Percentiles rank a stretch among this genome's conserved stretches.
Evolutionary conservation across 2,888 invertebrate genomes (phyloP).

Genomic region (Eurytoma californica): DNA sequence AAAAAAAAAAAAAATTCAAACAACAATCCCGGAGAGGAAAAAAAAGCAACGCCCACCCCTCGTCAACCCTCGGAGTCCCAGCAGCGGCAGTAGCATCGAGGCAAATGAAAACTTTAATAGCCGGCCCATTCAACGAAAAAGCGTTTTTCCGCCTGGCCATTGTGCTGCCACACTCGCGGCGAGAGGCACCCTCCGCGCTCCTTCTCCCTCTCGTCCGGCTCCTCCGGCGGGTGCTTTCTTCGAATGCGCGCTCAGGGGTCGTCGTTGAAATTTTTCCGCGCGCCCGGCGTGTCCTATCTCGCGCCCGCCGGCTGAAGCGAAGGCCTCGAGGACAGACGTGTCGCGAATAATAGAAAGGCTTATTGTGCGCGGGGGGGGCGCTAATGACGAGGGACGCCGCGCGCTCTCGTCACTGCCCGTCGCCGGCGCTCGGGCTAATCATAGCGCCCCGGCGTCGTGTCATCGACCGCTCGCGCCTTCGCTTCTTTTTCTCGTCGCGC

Average conservation of each 20-base stretch:
- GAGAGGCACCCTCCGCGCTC: not conserved
- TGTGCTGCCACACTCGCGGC: conserved; percentile 27
- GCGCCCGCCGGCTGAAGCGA: conserved; percentile 41
- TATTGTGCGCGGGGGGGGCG: conserved; percentile 58
- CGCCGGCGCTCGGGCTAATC: conserved; percentile 39
- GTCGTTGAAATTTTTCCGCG: conserved; percentile 15
- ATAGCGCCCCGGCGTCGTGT: conserved; percentile 42
- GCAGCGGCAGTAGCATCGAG: conserved; percentile 10
- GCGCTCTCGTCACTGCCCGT: not conserved
- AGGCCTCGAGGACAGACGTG: conserved; percentile 63
- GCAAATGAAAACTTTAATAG: conserved; percentile 54
- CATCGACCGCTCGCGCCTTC: conserved; percentile 47
- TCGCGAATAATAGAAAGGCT: conserved; percentile 69
- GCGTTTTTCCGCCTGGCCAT: conserved; percentile 25
- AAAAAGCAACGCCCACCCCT: not conserved
- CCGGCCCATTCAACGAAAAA: conserved; percentile 36
- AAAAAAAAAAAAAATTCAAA: not conserved
- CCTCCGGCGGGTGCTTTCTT: not conserved
- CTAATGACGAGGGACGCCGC: conserved; percentile 34
- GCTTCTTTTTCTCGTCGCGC: conserved; percentile 14
- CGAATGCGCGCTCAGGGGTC: not conserved
- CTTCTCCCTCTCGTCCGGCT: not conserved
- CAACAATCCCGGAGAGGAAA: not conserved
- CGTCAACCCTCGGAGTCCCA: not conserved
- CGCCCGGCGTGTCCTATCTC: conserved; percentile 37